Percentiles rank a stretch among this genome's conserved stretches.
phyloP scores from a whole-genome alignment of 2,797 vertebrate species.

The Furcifer pardalis region DNA sequence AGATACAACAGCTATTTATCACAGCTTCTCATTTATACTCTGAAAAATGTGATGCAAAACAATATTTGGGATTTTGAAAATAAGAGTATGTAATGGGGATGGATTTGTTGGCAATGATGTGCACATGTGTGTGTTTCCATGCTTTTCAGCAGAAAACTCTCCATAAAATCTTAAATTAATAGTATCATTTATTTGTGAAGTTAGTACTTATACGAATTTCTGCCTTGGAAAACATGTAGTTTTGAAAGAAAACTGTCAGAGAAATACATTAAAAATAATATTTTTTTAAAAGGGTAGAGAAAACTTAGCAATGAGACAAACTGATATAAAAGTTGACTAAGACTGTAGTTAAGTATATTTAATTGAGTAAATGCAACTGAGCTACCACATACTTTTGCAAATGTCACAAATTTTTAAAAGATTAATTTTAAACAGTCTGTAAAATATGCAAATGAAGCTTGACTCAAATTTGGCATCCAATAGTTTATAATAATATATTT shows the following conservation, averaged over 20 bases:
- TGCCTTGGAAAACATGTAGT: too few species aligned
- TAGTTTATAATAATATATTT: neutral
- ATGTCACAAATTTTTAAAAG: too few species aligned
- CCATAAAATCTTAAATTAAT: neutral
- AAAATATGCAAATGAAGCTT: neutral
- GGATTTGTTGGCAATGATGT: neutral
- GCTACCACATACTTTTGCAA: neutral
- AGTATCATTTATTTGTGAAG: neutral
- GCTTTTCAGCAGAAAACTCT: neutral
- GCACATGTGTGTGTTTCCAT: neutral
- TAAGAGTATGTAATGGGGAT: too few species aligned
- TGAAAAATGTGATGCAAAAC: neutral
- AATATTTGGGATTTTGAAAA: neutral
- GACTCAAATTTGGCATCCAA: neutral
- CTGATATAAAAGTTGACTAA: neutral
- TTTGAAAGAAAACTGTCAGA: neutral
- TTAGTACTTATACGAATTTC: neutral
- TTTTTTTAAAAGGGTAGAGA: neutral
- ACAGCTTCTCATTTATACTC: neutral
- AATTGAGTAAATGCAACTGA: neutral
- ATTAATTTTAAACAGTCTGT: too few species aligned
- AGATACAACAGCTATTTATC: constrained; percentile 1
- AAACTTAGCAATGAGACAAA: too few species aligned
- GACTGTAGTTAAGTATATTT: neutral
- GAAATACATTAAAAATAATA: too few species aligned